Base-by-base conservation (phyloP, 1,140 invertebrate species). In the Coenobita brevimanus region DNA sequence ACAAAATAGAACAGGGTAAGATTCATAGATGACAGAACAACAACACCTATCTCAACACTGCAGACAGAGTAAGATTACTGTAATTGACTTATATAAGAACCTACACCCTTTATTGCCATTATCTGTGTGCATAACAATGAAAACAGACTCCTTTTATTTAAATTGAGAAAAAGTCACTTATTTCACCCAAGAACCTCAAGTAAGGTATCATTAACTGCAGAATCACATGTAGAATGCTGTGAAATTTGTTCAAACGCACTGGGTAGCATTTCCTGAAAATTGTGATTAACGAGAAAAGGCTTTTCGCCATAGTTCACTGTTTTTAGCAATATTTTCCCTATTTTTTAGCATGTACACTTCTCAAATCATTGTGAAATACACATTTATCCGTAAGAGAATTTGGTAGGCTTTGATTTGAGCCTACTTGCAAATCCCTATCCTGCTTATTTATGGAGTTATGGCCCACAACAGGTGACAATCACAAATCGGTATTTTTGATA, bases 311-410 rank as follows among this genome's bases (percentile, higher is more conserved):
- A 13, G 13, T 57, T 57, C n/a, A 57, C 54, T 57, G 54, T 57
- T 57, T 57, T 57, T 57, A 13, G 54, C 54, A 57, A 57, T 57
- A 57, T 57, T 57, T 57, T 57, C 10, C 54, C n/a, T 57, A 13
- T 57, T 57, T n/a, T n/a, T n/a, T n/a, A 57, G 54, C 54, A 57
- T n/a, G 54, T 57, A 57, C 13, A 57, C 54, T 57, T 57, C n/a
- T 57, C 54, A 57, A 57, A 57, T 57, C 54, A 57, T 57, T n/a
- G n/a, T 57, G 13, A 57, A 57, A 10, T 57, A 57, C n/a, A 57
- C n/a, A 57, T 57, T 57, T 57, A 57, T 57, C 54, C 54, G 54
- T n/a, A 57, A 57, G 54, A 57, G 54, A 57, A 57, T 57, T 57
- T 57, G n/a, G n/a, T 57, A 57, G 54, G 54, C 54, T 57, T 57